Evolutionary conservation across 2,113 vertebrate genomes (phyloP).

Genomic region (Arothron firmamentum): DNA sequence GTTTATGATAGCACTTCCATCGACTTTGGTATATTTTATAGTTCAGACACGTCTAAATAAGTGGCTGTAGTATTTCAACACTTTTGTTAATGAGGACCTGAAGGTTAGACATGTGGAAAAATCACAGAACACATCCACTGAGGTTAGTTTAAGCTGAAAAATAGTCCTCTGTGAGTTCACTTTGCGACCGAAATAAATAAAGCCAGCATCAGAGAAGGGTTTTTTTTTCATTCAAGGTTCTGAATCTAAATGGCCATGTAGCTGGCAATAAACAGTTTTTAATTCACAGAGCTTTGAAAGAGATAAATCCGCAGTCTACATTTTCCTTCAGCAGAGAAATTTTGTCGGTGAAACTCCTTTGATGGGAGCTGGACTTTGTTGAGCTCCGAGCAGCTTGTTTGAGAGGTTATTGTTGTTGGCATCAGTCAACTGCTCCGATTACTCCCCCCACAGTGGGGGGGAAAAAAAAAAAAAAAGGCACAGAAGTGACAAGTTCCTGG

Average conservation of each 20-base stretch:
- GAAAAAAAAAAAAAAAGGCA: constrained; percentile 47
- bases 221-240: constrained; percentile 19
- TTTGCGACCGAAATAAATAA: constrained; percentile 75
- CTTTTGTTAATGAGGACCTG: constrained; percentile 21
- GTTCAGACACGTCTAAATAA: constrained; percentile 5
- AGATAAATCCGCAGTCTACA: constrained; percentile 32
- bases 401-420: constrained; percentile 45
- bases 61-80: constrained; percentile 6
- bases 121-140: constrained; percentile 17
- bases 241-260: constrained; percentile 24
- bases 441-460: background rate
- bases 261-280: constrained; percentile 24
- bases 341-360: constrained; percentile 18
- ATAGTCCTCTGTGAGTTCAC: constrained; percentile 54
- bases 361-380: background rate
- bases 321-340: constrained; percentile 41
- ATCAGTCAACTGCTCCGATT: constrained; percentile 24
- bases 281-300: constrained; percentile 37
- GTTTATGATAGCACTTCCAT: constrained; percentile 20
- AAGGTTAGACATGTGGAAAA: constrained; percentile 27
- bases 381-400: constrained; percentile 26
- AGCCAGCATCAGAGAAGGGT: constrained; percentile 39
- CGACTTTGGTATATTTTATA: constrained; percentile 52
- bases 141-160: constrained; percentile 40
- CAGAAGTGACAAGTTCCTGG: constrained; percentile 31